Percentiles rank a stretch among this genome's conserved stretches.
These are phyloP conservation scores for Epicampocera succincta DNA, from an alignment of 2,888 invertebrate genomes.

Conservation along the genomic window DNA sequence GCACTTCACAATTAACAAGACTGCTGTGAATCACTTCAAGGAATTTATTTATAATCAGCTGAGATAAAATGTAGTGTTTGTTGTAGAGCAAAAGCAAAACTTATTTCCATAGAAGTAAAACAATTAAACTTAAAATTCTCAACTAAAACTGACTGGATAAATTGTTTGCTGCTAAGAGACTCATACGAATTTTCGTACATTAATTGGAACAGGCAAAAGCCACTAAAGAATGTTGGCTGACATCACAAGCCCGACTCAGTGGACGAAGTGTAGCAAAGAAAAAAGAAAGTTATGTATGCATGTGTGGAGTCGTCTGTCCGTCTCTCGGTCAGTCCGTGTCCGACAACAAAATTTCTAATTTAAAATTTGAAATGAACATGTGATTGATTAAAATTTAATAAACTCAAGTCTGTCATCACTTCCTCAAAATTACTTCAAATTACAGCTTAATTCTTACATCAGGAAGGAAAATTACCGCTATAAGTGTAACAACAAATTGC, in stretches of 20 bases:
- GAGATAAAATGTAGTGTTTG: not conserved
- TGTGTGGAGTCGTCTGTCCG: too few species aligned
- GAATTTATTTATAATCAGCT: constrained; percentile 18
- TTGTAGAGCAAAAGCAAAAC: too few species aligned
- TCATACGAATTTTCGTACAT: constrained; percentile 2
- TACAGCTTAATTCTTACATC: not conserved
- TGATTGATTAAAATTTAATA: too few species aligned
- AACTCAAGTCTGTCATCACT: not conserved
- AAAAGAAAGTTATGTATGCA: constrained; percentile 45
- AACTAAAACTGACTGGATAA: not conserved
- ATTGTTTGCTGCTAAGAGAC: too few species aligned
- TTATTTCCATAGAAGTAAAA: too few species aligned
- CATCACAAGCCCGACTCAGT: constrained; percentile 28
- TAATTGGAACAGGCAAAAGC: constrained; percentile 50
- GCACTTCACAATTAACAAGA: not conserved
- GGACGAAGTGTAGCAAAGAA: not conserved
- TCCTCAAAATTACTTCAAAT: not conserved
- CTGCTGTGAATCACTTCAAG: constrained; percentile 14
- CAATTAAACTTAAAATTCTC: too few species aligned
- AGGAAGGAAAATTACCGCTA: not conserved
- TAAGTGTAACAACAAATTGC: not conserved
- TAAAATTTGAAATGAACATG: too few species aligned
- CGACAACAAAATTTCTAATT: too few species aligned
- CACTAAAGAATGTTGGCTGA: constrained; percentile 12
- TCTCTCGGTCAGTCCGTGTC: too few species aligned